Conservation (phyloP, 1,140 invertebrate genomes). For the Lepidurus apus region DNA sequence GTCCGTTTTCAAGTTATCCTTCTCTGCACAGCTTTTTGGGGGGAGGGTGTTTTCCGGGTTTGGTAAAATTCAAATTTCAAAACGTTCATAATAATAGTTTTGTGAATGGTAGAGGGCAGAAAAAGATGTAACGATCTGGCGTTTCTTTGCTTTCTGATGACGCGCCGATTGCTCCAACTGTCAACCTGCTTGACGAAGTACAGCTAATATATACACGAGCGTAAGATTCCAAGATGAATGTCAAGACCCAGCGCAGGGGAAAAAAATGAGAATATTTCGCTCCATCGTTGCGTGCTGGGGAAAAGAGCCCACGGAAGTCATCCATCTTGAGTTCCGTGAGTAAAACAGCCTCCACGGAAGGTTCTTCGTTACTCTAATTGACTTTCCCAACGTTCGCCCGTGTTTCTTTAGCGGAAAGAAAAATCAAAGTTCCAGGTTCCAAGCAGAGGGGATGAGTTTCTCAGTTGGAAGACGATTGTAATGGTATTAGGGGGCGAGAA, state of each 20-base stretch:
- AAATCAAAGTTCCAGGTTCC: too few species aligned
- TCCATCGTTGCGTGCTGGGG: not conserved
- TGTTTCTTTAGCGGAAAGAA: too few species aligned
- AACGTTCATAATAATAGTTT: not conserved
- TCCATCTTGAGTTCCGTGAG: not conserved
- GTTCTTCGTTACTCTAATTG: constrained; percentile 5
- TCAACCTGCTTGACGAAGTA: not conserved
- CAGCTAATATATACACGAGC: not conserved
- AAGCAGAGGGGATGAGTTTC: too few species aligned
- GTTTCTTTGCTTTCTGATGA: not conserved
- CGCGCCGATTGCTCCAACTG: not conserved
- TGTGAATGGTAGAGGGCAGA: not conserved
- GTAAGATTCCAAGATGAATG: not conserved
- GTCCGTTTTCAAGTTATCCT: not conserved
- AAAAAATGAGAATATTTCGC: not conserved
- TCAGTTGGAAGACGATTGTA: too few species aligned
- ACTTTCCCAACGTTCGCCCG: not conserved
- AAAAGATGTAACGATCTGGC: not conserved
- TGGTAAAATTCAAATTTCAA: not conserved
- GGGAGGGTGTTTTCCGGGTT: not conserved
- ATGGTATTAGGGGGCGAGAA: too few species aligned
- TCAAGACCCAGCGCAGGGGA: not conserved
- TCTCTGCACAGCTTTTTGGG: not conserved
- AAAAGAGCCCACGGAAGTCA: not conserved
- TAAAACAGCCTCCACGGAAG: not conserved